Conservation (phyloP, 2,888 invertebrate species). For the Protodeltote pygarga region DNA sequence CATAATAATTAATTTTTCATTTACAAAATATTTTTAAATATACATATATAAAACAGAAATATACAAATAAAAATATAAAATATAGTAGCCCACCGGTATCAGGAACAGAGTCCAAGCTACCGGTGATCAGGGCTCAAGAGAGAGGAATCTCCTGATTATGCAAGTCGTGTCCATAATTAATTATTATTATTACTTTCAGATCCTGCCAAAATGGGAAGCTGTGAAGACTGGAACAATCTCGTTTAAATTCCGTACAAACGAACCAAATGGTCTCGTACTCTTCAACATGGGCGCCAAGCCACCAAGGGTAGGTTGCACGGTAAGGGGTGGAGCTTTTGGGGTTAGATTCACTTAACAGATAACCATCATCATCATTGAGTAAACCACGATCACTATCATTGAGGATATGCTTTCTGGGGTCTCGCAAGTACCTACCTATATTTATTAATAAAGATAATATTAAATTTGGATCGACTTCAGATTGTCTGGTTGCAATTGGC, state of each 20-base stretch:
- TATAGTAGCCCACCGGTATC: too few species aligned
- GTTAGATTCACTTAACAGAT: conserved; percentile 70
- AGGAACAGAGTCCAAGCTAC: too few species aligned
- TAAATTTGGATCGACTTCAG: conserved; percentile 20
- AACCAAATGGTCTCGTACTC: conserved; percentile 97
- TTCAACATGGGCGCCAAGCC: conserved; percentile 95
- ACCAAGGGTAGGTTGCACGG: conserved; percentile 90
- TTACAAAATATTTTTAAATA: too few species aligned
- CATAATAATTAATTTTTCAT: too few species aligned
- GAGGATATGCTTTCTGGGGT: conserved; percentile 41
- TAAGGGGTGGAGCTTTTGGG: conserved; percentile 87
- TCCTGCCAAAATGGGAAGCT: conserved; percentile 96
- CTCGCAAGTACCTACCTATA: too few species aligned
- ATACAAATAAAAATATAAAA: too few species aligned
- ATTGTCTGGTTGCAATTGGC: too few species aligned
- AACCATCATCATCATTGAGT: conserved; percentile 54
- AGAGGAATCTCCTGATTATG: not conserved
- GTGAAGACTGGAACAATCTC: conserved; percentile 95
- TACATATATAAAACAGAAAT: too few species aligned
- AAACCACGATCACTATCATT: conserved; percentile 40
- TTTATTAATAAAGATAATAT: conserved; percentile 9
- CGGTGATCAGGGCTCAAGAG: too few species aligned
- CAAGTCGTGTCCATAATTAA: not conserved
- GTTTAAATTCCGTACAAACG: conserved; percentile 98
- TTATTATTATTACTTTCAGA: conserved; percentile 82